Evolutionary conservation across 2,113 vertebrate genomes (phyloP), one percentile per base, ranked within the genome.

Genomic region (Lasiurus cinereus): DNA sequence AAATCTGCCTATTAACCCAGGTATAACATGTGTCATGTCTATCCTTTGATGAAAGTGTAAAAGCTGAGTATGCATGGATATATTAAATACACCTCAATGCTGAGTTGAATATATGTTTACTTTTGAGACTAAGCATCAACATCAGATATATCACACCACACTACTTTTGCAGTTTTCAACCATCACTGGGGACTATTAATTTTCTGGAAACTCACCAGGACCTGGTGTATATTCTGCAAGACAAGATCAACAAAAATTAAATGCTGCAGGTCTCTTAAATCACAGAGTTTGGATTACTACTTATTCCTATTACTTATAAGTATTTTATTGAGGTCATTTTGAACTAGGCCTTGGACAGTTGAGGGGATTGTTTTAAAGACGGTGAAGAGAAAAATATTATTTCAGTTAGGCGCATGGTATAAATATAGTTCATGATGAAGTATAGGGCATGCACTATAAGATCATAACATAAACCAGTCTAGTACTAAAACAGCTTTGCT

Each of bases 391-490:
- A 87, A 33, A 85, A 27, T 76, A 56, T 72, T 72, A 85, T 84
- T 88, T 93, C 59, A 24, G 36, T 78, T 77, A 46, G 56, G 4
- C 5, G 21, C 31, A 50, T 7, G n/a, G 33, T 10, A 72, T 27
- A 76, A 76, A 93, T 78, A 69, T 62, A 92, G 8, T 82, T 85
- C 46, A 36, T 86, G 62, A 78, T 78, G 31, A 92, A 70, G n/a
- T 29, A 66, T 3, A 56, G 29, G 31, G 3, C 19, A 33, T 15
- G 14, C 2, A 43, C 19, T 73, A 27, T 62, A 59, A 48, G 31
- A 80, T 54, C 50, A 70, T 10, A 46, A 22, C 43, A 54, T 79
- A 82, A 93, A 24, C 22, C 19, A 80, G 22, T n/a, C 39, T 36
- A 33, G 6, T 24, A 43, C n/a, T 56, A 31, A 77, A 92, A 39